Percentiles rank a stretch among this genome's conserved stretches.
Conservation (phyloP, 2,888 invertebrate genomes). For the Odontocerum albicorne region DNA sequence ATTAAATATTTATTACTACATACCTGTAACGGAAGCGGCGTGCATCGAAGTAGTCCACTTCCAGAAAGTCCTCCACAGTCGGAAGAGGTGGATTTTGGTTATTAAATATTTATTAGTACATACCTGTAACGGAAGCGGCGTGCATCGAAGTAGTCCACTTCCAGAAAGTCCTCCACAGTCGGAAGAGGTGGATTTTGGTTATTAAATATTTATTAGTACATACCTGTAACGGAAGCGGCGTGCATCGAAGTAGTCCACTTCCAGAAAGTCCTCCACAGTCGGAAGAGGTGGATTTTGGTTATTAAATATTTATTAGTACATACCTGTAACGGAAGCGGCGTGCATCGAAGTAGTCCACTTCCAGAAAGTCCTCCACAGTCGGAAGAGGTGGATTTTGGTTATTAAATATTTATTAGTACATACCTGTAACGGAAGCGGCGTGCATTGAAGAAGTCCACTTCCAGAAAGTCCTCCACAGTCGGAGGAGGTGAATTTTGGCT, state of each 20-base stretch:
- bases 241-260: constrained; percentile 14
- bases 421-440: constrained; percentile 54
- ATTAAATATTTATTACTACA: too few relatives aligned
- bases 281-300: constrained; percentile 44
- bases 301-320: too few relatives aligned
- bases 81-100: constrained; percentile 44
- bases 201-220: too few relatives aligned
- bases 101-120: too few relatives aligned
- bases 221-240: constrained; percentile 54
- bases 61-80: constrained; percentile 40
- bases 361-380: constrained; percentile 40
- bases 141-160: constrained; percentile 14
- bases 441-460: constrained; percentile 13
- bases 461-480: constrained; percentile 40
- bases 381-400: constrained; percentile 44
- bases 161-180: constrained; percentile 40
- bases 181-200: constrained; percentile 44
- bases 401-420: too few relatives aligned
- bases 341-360: constrained; percentile 14
- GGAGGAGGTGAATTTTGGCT: too few relatives aligned
- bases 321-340: constrained; percentile 54
- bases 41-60: constrained; percentile 14
- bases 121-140: constrained; percentile 54
- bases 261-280: constrained; percentile 40
- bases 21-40: constrained; percentile 54